Evolutionary conservation across 2,888 invertebrate species (phyloP).

Genomic region (Punctoribates punctum): DNA sequence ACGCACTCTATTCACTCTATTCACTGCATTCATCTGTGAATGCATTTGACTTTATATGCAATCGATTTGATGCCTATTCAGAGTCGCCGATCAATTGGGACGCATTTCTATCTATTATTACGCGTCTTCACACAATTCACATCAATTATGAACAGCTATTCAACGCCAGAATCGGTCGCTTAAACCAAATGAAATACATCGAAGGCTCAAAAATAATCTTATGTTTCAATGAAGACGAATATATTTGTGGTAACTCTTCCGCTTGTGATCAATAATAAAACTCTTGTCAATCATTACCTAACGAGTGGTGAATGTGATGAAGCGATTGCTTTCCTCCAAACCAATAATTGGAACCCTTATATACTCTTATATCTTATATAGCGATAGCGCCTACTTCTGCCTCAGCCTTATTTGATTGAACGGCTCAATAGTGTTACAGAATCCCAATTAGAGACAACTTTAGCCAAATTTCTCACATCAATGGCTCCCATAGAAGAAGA

Average conservation of each 20-base stretch:
- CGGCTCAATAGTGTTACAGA: conserved; percentile 61
- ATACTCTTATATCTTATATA: too few species aligned
- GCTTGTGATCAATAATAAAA: conserved; percentile 13
- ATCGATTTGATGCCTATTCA: conserved; percentile 42
- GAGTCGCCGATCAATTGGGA: conserved; percentile 39
- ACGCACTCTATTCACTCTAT: conserved; percentile 18
- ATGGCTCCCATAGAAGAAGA: conserved; percentile 56
- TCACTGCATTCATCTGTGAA: conserved; percentile 40
- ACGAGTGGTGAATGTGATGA: conserved; percentile 38
- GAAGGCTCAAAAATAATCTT: background rate
- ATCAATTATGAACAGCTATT: conserved; percentile 36
- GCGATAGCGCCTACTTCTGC: conserved; percentile 38
- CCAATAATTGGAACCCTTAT: conserved; percentile 42
- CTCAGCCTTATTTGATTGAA: conserved; percentile 58
- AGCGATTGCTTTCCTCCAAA: conserved; percentile 37
- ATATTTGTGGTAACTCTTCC: conserved; percentile 35
- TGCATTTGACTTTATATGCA: conserved; percentile 23
- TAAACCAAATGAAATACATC: conserved; percentile 27
- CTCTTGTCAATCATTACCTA: conserved; percentile 38
- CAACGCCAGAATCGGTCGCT: background rate
- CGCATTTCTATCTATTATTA: conserved; percentile 41
- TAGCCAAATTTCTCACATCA: conserved; percentile 75
- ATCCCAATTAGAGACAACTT: conserved; percentile 68
- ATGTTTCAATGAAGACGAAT: conserved; percentile 20
- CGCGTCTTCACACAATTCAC: conserved; percentile 40